Percentiles rank a stretch among this genome's conserved stretches.
These are phyloP conservation scores for Mechanitis mazaeus DNA, from an alignment of 2,888 invertebrate species.

Conservation along the genomic window DNA sequence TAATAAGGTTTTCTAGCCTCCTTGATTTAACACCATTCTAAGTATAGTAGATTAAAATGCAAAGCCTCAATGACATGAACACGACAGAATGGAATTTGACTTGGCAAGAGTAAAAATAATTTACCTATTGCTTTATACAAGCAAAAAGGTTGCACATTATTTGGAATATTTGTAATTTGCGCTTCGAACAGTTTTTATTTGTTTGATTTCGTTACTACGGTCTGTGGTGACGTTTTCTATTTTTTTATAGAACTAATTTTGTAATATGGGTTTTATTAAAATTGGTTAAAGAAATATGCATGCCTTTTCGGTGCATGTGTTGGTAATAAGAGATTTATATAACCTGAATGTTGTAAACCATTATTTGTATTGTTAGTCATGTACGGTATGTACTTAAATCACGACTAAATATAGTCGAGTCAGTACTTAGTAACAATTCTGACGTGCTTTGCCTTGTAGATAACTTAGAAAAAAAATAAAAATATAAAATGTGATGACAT, in stretches of 20 bases:
- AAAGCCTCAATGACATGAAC: conserved; percentile 35
- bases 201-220: no score
- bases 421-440: not conserved
- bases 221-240: no score
- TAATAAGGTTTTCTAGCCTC: conserved; percentile 4
- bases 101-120: conserved; percentile 26
- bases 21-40: conserved; percentile 34
- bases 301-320: no score
- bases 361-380: conserved; percentile 24
- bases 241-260: no score
- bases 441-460: not conserved
- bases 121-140: conserved; percentile 4
- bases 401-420: conserved; percentile 25
- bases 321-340: not conserved
- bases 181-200: no score
- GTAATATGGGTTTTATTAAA: no score
- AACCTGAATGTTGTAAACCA: not conserved
- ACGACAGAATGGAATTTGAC: conserved; percentile 36
- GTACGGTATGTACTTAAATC: conserved; percentile 27
- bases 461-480: conserved; percentile 4
- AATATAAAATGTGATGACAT: not conserved
- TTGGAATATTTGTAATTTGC: no score
- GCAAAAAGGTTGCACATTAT: not conserved
- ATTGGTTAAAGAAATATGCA: no score
- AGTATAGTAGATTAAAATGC: conserved; percentile 41